phyloP scores from a whole-genome alignment of 2,888 invertebrate genomes.

The Euspilapteryx auroguttella region DNA sequence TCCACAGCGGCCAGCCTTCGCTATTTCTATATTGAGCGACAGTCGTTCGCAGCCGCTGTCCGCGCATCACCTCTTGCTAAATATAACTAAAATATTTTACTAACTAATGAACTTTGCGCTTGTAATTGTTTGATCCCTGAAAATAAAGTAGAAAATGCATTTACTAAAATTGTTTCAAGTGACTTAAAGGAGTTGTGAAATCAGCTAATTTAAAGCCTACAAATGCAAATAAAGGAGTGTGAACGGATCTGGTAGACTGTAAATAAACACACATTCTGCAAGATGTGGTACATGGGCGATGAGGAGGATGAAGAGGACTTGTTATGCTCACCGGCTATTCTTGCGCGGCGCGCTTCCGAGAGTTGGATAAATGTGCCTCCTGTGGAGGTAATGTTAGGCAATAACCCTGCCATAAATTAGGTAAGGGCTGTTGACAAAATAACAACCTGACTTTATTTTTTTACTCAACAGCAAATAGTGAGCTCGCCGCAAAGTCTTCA shows the following conservation, averaged over 20 bases:
- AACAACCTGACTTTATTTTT: slow-evolving; percentile 2
- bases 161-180: too few relatives aligned
- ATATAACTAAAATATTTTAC: slow-evolving; percentile 7
- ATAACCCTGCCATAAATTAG: too few relatives aligned
- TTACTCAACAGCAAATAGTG: slow-evolving; percentile 76
- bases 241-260: too few relatives aligned
- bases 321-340: slow-evolving; percentile 83
- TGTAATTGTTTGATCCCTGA: too few relatives aligned
- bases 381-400: slow-evolving; percentile 81
- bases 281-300: slow-evolving; percentile 78
- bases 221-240: too few relatives aligned
- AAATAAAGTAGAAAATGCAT: too few relatives aligned
- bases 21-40: slow-evolving; percentile 57
- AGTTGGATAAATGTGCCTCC: slow-evolving; percentile 90
- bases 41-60: slow-evolving; percentile 52
- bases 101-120: too few relatives aligned
- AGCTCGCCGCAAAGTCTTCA: slow-evolving; percentile 79
- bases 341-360: slow-evolving; percentile 84
- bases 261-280: slow-evolving; percentile 11
- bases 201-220: too few relatives aligned
- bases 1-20: slow-evolving; percentile 44
- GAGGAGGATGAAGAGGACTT: slow-evolving; percentile 85
- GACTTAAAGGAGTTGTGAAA: too few relatives aligned
- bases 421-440: background rate
- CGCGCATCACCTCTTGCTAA: slow-evolving; percentile 47